Evolutionary conservation across 2,888 invertebrate species (phyloP).

Genomic region (Tetranychus truncatus): DNA sequence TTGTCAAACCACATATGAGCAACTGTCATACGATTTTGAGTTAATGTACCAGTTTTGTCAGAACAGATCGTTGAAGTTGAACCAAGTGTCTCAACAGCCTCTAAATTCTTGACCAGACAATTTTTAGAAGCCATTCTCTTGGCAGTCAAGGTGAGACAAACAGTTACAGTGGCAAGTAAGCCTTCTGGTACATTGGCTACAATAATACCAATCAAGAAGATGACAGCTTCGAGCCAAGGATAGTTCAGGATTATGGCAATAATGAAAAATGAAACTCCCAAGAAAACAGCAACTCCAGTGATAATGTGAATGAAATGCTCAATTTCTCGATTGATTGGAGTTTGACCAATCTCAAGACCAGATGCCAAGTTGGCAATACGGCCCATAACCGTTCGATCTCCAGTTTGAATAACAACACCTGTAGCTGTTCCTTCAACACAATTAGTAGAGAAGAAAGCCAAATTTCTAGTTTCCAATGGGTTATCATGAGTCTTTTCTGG

Average conservation of each 20-base stretch:
- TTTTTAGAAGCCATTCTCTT: conserved; percentile 99
- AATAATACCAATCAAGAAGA: conserved; percentile 98
- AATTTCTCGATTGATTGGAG: conserved; percentile 96
- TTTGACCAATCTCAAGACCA: conserved; percentile 83
- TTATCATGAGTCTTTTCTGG: conserved; percentile 81
- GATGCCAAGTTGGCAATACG: conserved; percentile 84
- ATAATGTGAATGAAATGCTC: conserved; percentile 97
- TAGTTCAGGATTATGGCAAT: conserved; percentile 93
- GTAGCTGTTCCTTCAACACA: conserved; percentile 80
- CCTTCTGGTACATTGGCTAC: conserved; percentile 99
- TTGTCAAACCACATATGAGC: conserved; percentile 99
- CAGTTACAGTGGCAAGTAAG: conserved; percentile 91
- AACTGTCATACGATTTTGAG: conserved; percentile 97
- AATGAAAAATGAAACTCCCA: conserved; percentile 89
- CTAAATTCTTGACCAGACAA: conserved; percentile 95
- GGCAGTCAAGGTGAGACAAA: conserved; percentile 91
- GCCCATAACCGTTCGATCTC: conserved; percentile 89
- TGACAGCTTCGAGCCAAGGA: conserved; percentile 96
- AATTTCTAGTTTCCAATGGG: conserved; percentile 79
- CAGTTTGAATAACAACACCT: conserved; percentile 81
- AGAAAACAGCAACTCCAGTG: conserved; percentile 83
- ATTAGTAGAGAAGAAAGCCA: conserved; percentile 88
- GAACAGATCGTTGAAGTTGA: conserved; percentile 98
- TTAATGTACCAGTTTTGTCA: conserved; percentile 96
- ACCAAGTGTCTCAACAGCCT: conserved; percentile 95